Evolutionary conservation across 1,140 invertebrate species (phyloP), one percentile per base, ranked within the genome.

Genomic region (Trichomalopsis sarcophagae): DNA sequence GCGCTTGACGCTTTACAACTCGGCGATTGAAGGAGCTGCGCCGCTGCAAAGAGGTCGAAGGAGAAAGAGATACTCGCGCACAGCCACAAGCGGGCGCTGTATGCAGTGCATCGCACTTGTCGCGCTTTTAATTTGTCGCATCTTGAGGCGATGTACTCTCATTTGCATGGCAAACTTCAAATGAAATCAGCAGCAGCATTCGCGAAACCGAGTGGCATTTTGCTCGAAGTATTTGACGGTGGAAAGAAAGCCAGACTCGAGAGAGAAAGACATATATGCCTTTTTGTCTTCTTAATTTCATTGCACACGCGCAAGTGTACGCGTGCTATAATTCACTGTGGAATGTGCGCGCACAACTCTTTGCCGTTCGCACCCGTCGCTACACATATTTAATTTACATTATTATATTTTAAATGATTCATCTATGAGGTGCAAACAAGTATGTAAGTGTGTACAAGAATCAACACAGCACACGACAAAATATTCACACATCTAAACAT

Each of bases 401-500:
- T 17, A 27, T 62, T 78, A 62, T 79, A 76, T 76, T 76, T 55
- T 77, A 21, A 44, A 30, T 47, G 50, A 33, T 81, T 82, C 27
- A 44, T 55, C 73, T 84, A 86, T 78, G 76, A 50, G 27, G 30
- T 62, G 71, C 47, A 78, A 33, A 87, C 55, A 84, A 36, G 55
- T 76, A 73, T 75, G 68, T 75, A 85, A n/a, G 50, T 83, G 69
- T 85, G 80, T 44, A 82, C 27, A 79, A 78, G 77, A 17, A 79
- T 85, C 71, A 84, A 82, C 77, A 85, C 47, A 86, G 69, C 66
- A 69, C 84, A 88, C 84, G 69, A 83, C 80, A 86, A 86, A 44
- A 85, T 80, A 81, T 84, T 87, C 87, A 88, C 86, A 89, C 86
- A 89, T 87, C 87, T 89, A 90, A 89, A 90, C 89, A 89, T 90